phyloP scores from a whole-genome alignment of 2,888 invertebrate genomes.

The Amblyjoppa fuscipennis region DNA sequence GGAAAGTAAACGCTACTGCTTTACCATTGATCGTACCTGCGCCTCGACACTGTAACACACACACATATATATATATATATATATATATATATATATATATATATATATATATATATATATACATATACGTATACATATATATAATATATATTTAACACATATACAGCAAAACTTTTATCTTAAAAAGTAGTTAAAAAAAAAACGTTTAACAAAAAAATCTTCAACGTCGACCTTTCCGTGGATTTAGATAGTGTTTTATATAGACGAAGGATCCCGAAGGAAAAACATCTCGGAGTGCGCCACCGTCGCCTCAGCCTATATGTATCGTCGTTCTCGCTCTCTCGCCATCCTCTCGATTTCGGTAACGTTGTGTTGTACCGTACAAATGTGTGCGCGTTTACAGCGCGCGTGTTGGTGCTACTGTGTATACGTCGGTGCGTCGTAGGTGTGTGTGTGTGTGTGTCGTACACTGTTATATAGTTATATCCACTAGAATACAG shows the following conservation, averaged over 20 bases:
- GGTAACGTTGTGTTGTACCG: not conserved
- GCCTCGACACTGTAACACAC: not conserved
- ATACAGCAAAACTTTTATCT: too few relatives aligned
- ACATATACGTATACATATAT: too few relatives aligned
- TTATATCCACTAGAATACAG: not conserved
- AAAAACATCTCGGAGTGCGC: constrained; percentile 25
- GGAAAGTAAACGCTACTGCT: not conserved
- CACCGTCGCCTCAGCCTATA: constrained; percentile 8
- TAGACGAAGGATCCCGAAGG: not conserved
- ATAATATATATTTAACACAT: too few relatives aligned
- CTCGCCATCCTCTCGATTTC: constrained; percentile 29
- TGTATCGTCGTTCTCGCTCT: not conserved
- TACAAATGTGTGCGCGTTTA: not conserved
- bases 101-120: too few relatives aligned
- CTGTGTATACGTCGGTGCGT: not conserved
- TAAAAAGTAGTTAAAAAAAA: too few relatives aligned
- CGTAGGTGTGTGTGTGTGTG: too few relatives aligned
- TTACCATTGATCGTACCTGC: not conserved
- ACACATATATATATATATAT: too few relatives aligned
- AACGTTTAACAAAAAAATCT: too few relatives aligned
- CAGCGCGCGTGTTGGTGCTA: not conserved
- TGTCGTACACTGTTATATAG: not conserved
- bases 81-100: too few relatives aligned
- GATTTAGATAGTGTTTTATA: not conserved
- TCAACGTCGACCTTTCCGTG: too few relatives aligned